Evolutionary conservation across 2,797 vertebrate genomes (phyloP).

Genomic region (Leptodactylus fallax): DNA sequence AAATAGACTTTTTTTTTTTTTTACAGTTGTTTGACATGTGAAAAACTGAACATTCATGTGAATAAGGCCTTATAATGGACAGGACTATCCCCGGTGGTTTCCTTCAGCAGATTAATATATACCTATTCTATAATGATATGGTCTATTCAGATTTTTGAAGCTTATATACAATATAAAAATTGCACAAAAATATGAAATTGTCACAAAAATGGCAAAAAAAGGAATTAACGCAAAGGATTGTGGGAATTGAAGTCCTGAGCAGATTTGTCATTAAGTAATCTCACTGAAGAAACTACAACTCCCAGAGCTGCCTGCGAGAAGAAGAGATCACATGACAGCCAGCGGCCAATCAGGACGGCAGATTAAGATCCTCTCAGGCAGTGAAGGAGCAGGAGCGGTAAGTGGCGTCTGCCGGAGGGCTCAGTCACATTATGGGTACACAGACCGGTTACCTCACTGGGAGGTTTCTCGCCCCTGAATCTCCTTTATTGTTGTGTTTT

Average conservation of each 20-base stretch:
- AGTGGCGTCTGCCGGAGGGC: neutral
- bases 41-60: no score
- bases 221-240: neutral
- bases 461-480: neutral
- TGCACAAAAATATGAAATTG: neutral
- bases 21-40: no score
- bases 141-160: no score
- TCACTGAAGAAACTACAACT: neutral
- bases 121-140: no score
- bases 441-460: neutral
- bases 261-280: neutral
- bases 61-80: no score
- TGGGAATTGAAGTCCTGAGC: neutral
- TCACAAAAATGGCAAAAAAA: neutral
- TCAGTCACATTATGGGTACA: neutral
- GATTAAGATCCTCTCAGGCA: neutral
- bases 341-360: neutral
- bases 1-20: no score
- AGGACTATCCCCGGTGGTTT: no score
- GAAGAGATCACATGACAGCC: neutral
- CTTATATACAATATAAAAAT: no score
- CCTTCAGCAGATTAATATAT: no score
- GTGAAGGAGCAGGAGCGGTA: neutral
- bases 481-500: neutral
- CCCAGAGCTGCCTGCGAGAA: neutral